phyloP scores from a whole-genome alignment of 2,113 vertebrate species.

The Periophthalmodon schlosseri region DNA sequence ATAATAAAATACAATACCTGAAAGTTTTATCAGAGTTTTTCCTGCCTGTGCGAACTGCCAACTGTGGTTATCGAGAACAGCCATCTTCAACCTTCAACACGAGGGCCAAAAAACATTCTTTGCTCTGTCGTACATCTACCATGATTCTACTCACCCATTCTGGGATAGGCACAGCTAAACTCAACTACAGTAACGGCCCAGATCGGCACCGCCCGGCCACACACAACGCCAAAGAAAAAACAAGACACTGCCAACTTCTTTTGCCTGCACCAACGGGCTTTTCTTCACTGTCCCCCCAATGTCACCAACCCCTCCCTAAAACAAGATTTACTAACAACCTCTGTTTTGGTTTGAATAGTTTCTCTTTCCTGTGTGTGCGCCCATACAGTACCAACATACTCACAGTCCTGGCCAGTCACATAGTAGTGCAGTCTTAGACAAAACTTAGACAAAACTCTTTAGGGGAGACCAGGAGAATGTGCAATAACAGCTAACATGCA shows the following conservation, averaged over 20 bases:
- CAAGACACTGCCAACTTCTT: slow-evolving; percentile 55
- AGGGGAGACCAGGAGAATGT: background rate
- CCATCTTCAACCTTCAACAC: slow-evolving; percentile 53
- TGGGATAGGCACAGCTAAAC: slow-evolving; percentile 22
- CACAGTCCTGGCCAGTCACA: background rate
- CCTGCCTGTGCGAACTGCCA: slow-evolving; percentile 74
- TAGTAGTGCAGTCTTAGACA: background rate
- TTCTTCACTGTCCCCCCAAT: slow-evolving; percentile 48
- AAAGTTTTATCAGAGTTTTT: slow-evolving; percentile 68
- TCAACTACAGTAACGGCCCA: slow-evolving; percentile 38
- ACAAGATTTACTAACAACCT: slow-evolving; percentile 70
- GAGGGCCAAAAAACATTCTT: slow-evolving; percentile 8
- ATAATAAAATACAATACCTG: slow-evolving; percentile 56
- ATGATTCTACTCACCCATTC: slow-evolving; percentile 22
- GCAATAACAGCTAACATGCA: slow-evolving; percentile 48
- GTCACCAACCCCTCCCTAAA: slow-evolving; percentile 63
- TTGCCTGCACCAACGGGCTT: slow-evolving; percentile 58
- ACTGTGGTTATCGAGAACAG: slow-evolving; percentile 73
- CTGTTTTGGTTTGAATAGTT: slow-evolving; percentile 65
- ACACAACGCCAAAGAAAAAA: slow-evolving; percentile 53
- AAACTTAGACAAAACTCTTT: background rate
- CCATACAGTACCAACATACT: slow-evolving; percentile 20
- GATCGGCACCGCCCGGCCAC: slow-evolving; percentile 59
- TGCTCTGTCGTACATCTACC: background rate
- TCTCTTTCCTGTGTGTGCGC: slow-evolving; percentile 33